A percentile compares a stretch with the other conserved stretches of the same genome.
Evolutionary conservation across 2,797 vertebrate genomes (phyloP).

Genomic region (Miichthys miiuy): DNA sequence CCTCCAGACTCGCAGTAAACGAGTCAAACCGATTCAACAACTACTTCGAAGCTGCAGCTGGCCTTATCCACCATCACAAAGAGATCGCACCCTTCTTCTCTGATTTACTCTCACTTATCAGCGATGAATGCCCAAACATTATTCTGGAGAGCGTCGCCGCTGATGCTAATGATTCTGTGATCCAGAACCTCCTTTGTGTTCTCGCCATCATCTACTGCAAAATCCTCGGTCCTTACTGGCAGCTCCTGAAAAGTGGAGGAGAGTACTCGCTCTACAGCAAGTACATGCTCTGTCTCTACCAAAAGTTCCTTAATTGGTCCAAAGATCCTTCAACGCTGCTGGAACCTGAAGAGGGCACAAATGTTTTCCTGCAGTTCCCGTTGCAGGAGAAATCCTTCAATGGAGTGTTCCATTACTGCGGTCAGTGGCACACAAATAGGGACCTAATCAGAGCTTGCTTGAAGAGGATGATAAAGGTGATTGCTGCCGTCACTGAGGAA

Average conservation of each 20-base stretch:
- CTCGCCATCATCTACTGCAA: slow-evolving; percentile 86
- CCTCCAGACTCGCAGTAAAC: slow-evolving; percentile 72
- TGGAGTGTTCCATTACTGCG: slow-evolving; percentile 81
- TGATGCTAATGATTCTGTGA: slow-evolving; percentile 79
- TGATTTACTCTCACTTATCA: slow-evolving; percentile 76
- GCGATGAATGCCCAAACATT: slow-evolving; percentile 72
- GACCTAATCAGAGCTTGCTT: slow-evolving; percentile 81
- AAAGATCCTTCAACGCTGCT: slow-evolving; percentile 78
- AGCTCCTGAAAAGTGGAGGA: slow-evolving; percentile 83
- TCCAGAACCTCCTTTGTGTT: slow-evolving; percentile 84
- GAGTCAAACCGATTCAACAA: slow-evolving; percentile 75
- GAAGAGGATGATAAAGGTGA: slow-evolving; percentile 80
- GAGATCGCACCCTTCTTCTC: slow-evolving; percentile 85
- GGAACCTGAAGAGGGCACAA: slow-evolving; percentile 73
- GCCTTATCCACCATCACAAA: slow-evolving; percentile 83
- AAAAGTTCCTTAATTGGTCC: slow-evolving; percentile 84
- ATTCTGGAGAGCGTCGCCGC: slow-evolving; percentile 82
- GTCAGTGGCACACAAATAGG: slow-evolving; percentile 74
- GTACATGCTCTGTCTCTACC: slow-evolving; percentile 81
- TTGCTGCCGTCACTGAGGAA: slow-evolving; percentile 78
- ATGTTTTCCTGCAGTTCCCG: slow-evolving; percentile 83
- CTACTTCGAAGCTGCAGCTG: slow-evolving; percentile 84
- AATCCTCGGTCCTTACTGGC: slow-evolving; percentile 87
- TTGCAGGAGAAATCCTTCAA: slow-evolving; percentile 79
- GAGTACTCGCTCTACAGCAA: slow-evolving; percentile 79